Percentiles rank a stretch among this genome's conserved stretches.
Conservation (phyloP, 2,113 vertebrate species). For the Dinomys branickii region DNA sequence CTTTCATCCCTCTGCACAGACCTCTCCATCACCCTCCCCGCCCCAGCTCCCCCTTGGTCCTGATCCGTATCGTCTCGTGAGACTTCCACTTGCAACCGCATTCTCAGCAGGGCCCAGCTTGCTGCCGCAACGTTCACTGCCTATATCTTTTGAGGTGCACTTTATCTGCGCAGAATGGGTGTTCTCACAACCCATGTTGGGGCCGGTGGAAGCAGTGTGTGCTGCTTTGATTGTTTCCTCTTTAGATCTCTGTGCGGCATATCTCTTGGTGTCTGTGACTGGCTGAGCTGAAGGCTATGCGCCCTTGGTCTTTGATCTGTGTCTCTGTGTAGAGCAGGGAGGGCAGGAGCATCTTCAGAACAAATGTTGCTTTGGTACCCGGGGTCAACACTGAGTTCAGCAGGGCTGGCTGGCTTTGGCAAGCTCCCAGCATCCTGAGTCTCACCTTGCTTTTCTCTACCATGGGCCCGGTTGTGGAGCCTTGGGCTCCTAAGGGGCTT, state of each 20-base stretch:
- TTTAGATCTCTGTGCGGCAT: conserved; percentile 44
- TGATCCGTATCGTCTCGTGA: conserved; percentile 77
- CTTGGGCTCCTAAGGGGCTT: neutral
- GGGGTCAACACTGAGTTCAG: neutral
- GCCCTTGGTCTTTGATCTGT: conserved; percentile 64
- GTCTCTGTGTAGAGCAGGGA: conserved; percentile 32
- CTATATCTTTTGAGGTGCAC: conserved; percentile 80
- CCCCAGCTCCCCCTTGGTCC: neutral
- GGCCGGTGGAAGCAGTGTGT: conserved; percentile 9
- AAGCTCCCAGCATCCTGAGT: neutral
- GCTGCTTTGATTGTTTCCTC: conserved; percentile 70
- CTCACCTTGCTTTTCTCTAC: neutral
- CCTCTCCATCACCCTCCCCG: neutral
- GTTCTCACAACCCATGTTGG: conserved; percentile 41
- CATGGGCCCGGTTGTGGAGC: neutral
- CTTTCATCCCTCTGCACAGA: neutral
- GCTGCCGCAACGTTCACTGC: conserved; percentile 83
- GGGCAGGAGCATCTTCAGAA: neutral
- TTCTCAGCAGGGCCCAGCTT: conserved; percentile 82
- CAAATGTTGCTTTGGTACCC: conserved; percentile 10
- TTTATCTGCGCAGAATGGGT: conserved; percentile 73
- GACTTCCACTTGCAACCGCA: conserved; percentile 81
- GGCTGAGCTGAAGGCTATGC: conserved; percentile 41
- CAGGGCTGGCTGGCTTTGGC: neutral
- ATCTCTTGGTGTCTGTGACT: neutral